phyloP scores from a whole-genome alignment of 2,888 invertebrate species.

The Agrochola lychnidis region DNA sequence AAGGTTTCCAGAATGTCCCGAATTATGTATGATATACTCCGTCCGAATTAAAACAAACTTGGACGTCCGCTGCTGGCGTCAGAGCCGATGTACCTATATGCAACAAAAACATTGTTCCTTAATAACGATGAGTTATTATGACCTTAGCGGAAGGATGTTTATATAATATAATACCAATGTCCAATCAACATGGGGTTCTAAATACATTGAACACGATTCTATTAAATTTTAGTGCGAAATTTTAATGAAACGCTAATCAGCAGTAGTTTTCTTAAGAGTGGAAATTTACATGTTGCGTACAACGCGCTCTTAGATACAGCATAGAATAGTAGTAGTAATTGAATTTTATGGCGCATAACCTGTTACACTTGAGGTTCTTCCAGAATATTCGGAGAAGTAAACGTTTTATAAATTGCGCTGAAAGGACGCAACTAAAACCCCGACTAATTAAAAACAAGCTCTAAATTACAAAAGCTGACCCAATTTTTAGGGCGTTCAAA shows the following conservation, averaged over 20 bases:
- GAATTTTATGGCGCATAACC: not conserved
- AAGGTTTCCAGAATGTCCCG: conserved; percentile 44
- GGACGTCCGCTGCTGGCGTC: conserved; percentile 23
- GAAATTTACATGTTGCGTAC: conserved; percentile 49
- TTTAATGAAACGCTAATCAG: conserved; percentile 52
- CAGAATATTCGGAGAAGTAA: not conserved
- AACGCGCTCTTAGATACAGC: conserved; percentile 6
- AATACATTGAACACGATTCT: conserved; percentile 37
- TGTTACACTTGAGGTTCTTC: not conserved
- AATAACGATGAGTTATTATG: conserved; percentile 16
- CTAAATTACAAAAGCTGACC: conserved; percentile 7
- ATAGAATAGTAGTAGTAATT: not conserved
- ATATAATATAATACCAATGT: not conserved
- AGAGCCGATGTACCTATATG: conserved; percentile 12
- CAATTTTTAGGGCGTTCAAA: conserved; percentile 2
- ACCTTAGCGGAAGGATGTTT: conserved; percentile 32
- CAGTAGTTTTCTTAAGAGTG: conserved; percentile 32
- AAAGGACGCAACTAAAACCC: not conserved
- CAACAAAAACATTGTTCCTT: conserved; percentile 32
- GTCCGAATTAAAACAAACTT: conserved; percentile 33
- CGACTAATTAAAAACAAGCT: conserved; percentile 25
- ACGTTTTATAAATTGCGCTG: conserved; percentile 11
- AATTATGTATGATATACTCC: conserved; percentile 50
- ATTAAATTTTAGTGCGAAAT: conserved; percentile 33
- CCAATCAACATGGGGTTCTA: conserved; percentile 19